Percentiles rank a stretch among this genome's conserved stretches.
phyloP scores from a whole-genome alignment of 2,888 invertebrate species.

The Phyllotreta cruciferae region DNA sequence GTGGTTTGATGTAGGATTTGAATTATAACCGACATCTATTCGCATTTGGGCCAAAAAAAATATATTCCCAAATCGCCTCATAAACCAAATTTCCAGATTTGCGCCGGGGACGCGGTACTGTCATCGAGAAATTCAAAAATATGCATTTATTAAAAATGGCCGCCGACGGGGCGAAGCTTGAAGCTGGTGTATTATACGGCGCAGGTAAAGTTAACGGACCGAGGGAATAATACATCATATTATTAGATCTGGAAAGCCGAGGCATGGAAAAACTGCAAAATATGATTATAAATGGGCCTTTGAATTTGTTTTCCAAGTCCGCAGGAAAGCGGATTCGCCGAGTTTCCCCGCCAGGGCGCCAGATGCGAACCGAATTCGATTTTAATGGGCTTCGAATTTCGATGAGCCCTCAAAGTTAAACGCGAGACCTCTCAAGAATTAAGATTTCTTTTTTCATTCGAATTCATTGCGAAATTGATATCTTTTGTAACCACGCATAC shows the following conservation, averaged over 20 bases:
- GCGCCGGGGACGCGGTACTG: conserved; percentile 15
- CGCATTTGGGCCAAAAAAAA: conserved; percentile 1
- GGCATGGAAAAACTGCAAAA: conserved; percentile 24
- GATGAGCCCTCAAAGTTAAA: conserved; percentile 6
- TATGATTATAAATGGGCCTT: conserved; percentile 31
- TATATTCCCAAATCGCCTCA: conserved; percentile 5
- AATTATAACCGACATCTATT: too few species aligned
- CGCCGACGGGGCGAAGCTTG: conserved; percentile 20
- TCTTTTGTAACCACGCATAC: not conserved
- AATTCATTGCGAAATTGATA: not conserved
- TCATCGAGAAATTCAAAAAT: conserved; percentile 37
- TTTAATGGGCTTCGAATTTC: conserved; percentile 23
- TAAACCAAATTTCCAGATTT: conserved; percentile 18
- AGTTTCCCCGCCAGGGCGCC: conserved; percentile 19
- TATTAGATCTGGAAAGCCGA: conserved; percentile 26
- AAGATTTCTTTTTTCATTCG: not conserved
- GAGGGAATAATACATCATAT: conserved; percentile 36
- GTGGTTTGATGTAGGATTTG: too few species aligned
- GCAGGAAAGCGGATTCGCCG: conserved; percentile 15
- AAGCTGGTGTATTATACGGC: too few species aligned
- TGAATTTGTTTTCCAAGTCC: conserved; percentile 28
- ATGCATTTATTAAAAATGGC: conserved; percentile 37
- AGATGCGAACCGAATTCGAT: conserved; percentile 25
- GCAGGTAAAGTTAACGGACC: conserved; percentile 25
- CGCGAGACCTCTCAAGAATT: not conserved